Evolutionary conservation across 2,888 invertebrate genomes (phyloP), one percentile per base, ranked within the genome.

Genomic region (Cosmopolites sordidus): DNA sequence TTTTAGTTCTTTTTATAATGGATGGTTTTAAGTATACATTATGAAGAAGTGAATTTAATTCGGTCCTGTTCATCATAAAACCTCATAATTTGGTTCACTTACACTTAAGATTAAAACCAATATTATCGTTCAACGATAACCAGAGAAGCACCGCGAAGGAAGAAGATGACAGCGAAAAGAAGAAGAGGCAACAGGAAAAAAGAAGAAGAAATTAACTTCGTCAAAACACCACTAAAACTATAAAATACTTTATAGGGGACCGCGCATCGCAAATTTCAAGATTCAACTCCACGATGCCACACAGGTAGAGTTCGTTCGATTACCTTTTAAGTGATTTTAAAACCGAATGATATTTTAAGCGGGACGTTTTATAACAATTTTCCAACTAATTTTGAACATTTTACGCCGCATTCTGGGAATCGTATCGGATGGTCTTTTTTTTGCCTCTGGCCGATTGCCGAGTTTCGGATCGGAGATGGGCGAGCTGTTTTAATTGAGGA

Each of bases 101-200:
- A 27, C 27, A 27, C 27, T 27, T 27, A 27, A 27, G 27, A 27
- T 27, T 27, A 27, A 27, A 27, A 9, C 27, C 27, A 27, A 27
- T 27, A 27, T 27, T 27, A 27, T 27, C 52, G 58, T 53, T 60
- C 46, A 53, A 51, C 58, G 62, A 61, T 60, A 68, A 63, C 65
- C 51, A 64, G 58, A 60, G 39, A 67, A 65, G 60, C 68, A 68
- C 57, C 62, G 51, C 43, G 49, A 45, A 45, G 52, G 9, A n/a
- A n/a, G n/a, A n/a, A 22, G 22, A 22, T 8, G 22, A 22, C 22
- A 22, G 3, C 22, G 22, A 22, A 22, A 22, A 22, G 4, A 22
- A 5, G 33, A 33, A 12, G 12, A 12, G 11, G 33, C 33, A 33
- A 11, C n/a, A 5, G 33, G 33, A 12, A 33, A 12, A 33, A 33